Percentiles rank a stretch among this genome's conserved stretches.
These are phyloP conservation scores for Diplazon laetatorius DNA, from an alignment of 2,888 invertebrate genomes.

Conservation along the genomic window DNA sequence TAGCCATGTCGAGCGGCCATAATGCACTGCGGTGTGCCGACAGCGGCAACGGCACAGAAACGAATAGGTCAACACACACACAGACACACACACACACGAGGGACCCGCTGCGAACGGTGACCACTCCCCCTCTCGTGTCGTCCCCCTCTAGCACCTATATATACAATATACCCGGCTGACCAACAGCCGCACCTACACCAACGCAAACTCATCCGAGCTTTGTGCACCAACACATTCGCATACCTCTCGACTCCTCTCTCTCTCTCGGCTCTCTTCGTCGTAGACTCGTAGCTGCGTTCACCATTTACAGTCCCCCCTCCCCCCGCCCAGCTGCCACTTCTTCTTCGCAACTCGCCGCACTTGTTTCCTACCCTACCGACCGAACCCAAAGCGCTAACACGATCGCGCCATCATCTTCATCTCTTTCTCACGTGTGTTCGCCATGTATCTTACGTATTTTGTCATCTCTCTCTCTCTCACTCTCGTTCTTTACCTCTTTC, in stretches of 20 bases:
- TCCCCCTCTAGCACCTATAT: constrained; percentile 75
- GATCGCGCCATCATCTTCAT: neutral
- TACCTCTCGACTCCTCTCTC: constrained; percentile 19
- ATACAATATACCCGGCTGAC: constrained; percentile 65
- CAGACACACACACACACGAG: no score
- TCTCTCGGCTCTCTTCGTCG: constrained; percentile 50
- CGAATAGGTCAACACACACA: constrained; percentile 81
- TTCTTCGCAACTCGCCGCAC: constrained; percentile 11
- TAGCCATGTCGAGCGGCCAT: constrained; percentile 77
- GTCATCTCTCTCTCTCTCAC: constrained; percentile 34
- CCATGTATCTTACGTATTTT: constrained; percentile 23
- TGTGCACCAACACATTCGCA: constrained; percentile 78
- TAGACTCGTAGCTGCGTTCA: constrained; percentile 33
- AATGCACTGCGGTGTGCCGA: constrained; percentile 77
- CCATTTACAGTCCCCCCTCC: constrained; percentile 50
- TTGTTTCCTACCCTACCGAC: constrained; percentile 19
- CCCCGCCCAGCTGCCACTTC: no score
- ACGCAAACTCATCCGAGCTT: constrained; percentile 50
- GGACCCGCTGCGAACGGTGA: constrained; percentile 76
- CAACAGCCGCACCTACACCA: constrained; percentile 44
- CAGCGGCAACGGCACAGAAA: constrained; percentile 75
- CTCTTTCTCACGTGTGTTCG: constrained; percentile 10
- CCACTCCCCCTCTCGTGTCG: constrained; percentile 78
- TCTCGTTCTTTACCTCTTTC: no score
- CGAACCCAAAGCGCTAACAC: neutral